phyloP scores from a whole-genome alignment of 2,888 invertebrate genomes.

The Rutpela maculata region DNA sequence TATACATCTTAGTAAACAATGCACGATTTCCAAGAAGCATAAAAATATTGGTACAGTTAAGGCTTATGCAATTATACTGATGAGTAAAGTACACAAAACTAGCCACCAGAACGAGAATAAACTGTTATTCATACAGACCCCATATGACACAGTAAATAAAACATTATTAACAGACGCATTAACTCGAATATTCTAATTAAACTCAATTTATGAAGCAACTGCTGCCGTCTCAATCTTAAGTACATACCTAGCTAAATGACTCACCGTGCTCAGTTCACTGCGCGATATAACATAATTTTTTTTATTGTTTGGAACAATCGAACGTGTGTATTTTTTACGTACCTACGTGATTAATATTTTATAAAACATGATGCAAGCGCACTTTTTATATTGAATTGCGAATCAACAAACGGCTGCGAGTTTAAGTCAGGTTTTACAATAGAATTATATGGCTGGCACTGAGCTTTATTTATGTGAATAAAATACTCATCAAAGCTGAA shows the following conservation, averaged over 20 bases:
- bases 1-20: no score
- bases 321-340: not conserved
- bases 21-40: not conserved
- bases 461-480: no score
- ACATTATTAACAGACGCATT: not conserved
- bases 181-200: not conserved
- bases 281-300: not conserved
- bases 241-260: not conserved
- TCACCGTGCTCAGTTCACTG: not conserved
- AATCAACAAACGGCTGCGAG: no score
- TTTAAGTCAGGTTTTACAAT: no score
- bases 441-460: no score
- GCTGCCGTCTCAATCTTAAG: not conserved
- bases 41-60: not conserved
- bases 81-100: not conserved
- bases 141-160: not conserved
- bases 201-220: slow-evolving; percentile 1
- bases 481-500: no score
- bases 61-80: not conserved
- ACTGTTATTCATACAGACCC: not conserved
- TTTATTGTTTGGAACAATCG: not conserved
- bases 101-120: not conserved
- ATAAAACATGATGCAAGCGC: not conserved
- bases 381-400: no score
- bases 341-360: not conserved